Percentiles rank a stretch among this genome's conserved stretches.
phyloP scores from a whole-genome alignment of 2,888 invertebrate genomes.

The Dorcus hopei region DNA sequence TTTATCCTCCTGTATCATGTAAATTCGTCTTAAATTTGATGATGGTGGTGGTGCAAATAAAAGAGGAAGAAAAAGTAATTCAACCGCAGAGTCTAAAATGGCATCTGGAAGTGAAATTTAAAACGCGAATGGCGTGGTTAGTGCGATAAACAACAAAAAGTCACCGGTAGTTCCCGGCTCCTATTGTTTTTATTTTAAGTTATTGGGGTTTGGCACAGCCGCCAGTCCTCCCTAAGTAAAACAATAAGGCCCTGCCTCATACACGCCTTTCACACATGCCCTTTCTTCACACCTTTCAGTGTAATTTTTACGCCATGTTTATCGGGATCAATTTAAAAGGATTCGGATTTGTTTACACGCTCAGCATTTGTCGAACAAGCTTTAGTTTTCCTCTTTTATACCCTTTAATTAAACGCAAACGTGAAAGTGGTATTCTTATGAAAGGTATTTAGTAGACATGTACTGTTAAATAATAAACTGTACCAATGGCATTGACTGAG shows the following conservation, averaged over 20 bases:
- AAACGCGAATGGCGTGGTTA: conserved; percentile 24
- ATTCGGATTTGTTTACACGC: conserved; percentile 29
- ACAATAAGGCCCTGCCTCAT: conserved; percentile 27
- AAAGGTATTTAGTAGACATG: too few relatives aligned
- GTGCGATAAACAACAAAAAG: conserved; percentile 20
- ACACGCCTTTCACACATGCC: conserved; percentile 32
- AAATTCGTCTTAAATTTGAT: too few relatives aligned
- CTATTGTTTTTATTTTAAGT: conserved; percentile 25
- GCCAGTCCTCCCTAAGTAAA: conserved; percentile 26
- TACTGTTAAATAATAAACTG: too few relatives aligned
- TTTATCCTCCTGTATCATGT: too few relatives aligned
- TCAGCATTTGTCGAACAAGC: neutral
- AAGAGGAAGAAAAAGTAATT: too few relatives aligned
- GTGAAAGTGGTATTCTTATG: too few relatives aligned
- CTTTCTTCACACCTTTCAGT: conserved; percentile 29
- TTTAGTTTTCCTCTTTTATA: neutral
- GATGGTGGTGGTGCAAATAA: too few relatives aligned
- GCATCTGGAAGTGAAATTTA: conserved; percentile 30
- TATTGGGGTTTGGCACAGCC: conserved; percentile 19
- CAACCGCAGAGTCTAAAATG: conserved; percentile 15
- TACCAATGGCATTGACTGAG: too few relatives aligned
- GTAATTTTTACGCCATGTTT: conserved; percentile 31
- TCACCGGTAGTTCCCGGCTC: conserved; percentile 26
- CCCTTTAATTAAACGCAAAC: neutral
- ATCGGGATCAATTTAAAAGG: conserved; percentile 29